Evolutionary conservation across 1,140 invertebrate species (phyloP), one percentile per base, ranked within the genome.

Genomic region (Chironomus striatipennis): DNA sequence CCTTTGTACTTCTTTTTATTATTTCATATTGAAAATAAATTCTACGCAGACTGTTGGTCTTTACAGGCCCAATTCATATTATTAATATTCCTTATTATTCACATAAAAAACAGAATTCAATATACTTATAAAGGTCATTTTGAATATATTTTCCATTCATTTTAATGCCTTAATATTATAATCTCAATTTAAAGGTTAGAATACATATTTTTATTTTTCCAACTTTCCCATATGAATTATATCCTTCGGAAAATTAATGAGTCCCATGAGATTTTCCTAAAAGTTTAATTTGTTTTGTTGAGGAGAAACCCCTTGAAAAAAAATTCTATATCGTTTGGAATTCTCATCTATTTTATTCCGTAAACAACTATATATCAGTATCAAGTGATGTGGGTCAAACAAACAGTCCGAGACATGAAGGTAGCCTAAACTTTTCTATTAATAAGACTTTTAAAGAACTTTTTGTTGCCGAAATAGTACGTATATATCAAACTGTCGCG

Each of bases 211-310:
- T 47, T 47, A 10, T 47, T 47, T 47, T 47, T 7, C n/a, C n/a
- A n/a, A 10, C 43, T 47, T 47, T 8, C 15, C 15, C 43, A 47
- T 47, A 47, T 47, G 43, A 15, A 34, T 15, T 47, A 47, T 47
- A 47, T 47, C 43, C 15, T 10, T 34, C 24, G 15, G 15, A 15
- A 47, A 47, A 67, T 67, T 67, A 67, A 67, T 67, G 64, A 67
- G 7, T 67, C 64, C 64, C 64, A 15, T n/a, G 64, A 67, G 64
- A 67, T 18, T 17, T 17, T 47, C 8, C 43, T 10, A 20, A 17
- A 67, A 67, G 64, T 67, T 67, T 67, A 67, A 67, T 67, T 67
- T 67, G 64, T 67, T 67, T 18, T 20, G n/a, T 67, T 18, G 8
- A 47, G 15, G 15, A 47, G 8, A 47, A 47, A n/a, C n/a, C 43